Conservation (phyloP, 2,888 invertebrate genomes). For the Brenthis hecate region DNA sequence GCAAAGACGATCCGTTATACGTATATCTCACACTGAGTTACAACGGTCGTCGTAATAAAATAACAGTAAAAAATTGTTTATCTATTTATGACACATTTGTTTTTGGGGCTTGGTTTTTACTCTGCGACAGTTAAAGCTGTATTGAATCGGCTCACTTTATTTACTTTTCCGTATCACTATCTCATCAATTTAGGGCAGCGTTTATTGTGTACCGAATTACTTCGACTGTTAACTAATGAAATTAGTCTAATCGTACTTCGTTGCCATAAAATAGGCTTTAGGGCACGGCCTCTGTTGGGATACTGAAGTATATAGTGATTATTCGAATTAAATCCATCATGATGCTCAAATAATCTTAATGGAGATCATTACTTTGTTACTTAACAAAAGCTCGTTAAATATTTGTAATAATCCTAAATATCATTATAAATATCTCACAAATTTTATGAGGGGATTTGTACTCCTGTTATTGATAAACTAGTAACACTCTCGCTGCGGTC, state of each 20-base stretch:
- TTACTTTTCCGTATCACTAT: constrained; percentile 29
- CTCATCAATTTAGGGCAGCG: constrained; percentile 26
- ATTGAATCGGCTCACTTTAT: constrained; percentile 15
- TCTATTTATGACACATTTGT: neutral
- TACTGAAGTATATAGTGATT: neutral
- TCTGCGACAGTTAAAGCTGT: neutral
- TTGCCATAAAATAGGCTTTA: constrained; percentile 28
- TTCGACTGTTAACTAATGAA: constrained; percentile 33
- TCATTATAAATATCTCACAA: too few species aligned
- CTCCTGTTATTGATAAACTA: too few species aligned
- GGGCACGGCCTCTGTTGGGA: constrained; percentile 8
- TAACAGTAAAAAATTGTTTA: neutral
- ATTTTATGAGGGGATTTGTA: too few species aligned
- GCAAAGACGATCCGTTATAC: neutral
- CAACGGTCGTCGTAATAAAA: neutral
- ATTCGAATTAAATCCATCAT: neutral
- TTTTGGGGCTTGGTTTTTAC: neutral
- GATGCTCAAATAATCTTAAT: neutral
- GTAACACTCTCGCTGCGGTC: too few species aligned
- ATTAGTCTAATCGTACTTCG: constrained; percentile 30
- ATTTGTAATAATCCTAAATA: too few species aligned
- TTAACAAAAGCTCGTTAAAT: too few species aligned
- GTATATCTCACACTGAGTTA: neutral
- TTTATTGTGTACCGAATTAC: constrained; percentile 37
- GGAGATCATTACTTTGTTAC: too few species aligned